A percentile compares a stretch with the other conserved stretches of the same genome.
These are phyloP conservation scores for Pygmarrhopalites habei DNA, from an alignment of 1,140 invertebrate genomes.

Conservation along the genomic window DNA sequence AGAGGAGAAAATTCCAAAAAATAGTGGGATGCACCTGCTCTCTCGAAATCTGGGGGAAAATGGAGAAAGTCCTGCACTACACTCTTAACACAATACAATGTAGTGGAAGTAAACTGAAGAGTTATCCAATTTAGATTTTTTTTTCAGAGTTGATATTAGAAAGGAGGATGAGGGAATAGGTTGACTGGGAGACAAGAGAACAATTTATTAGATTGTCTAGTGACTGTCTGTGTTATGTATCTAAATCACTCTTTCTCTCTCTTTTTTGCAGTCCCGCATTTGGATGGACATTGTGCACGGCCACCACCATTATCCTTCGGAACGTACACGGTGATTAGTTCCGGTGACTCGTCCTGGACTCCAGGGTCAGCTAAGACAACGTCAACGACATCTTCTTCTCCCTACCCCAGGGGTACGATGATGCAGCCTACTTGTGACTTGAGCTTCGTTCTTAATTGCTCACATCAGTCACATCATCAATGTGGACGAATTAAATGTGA, in stretches of 20 bases:
- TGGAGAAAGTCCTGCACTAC: too few relatives aligned
- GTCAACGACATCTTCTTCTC: not conserved
- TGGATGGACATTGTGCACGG: slow-evolving; percentile 6
- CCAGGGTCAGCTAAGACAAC: not conserved
- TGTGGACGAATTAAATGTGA: slow-evolving; percentile 32
- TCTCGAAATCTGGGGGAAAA: too few relatives aligned
- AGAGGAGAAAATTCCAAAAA: too few relatives aligned
- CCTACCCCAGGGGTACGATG: slow-evolving; percentile 15
- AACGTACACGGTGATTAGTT: not conserved
- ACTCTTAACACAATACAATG: too few relatives aligned
- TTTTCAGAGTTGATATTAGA: too few relatives aligned
- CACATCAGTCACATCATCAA: slow-evolving; percentile 17
- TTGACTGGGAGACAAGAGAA: too few relatives aligned
- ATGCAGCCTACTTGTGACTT: slow-evolving; percentile 15
- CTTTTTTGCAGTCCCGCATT: not conserved
- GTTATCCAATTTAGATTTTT: too few relatives aligned
- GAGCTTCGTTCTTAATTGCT: slow-evolving; percentile 22
- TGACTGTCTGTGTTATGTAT: too few relatives aligned
- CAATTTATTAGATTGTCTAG: too few relatives aligned
- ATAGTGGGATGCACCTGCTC: too few relatives aligned
- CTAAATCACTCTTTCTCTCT: not conserved
- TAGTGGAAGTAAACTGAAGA: too few relatives aligned
- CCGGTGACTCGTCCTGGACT: not conserved
- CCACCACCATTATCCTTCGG: slow-evolving; percentile 9
- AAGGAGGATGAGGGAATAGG: too few relatives aligned